Evolutionary conservation across 2,113 vertebrate species (phyloP), one percentile per base, ranked within the genome.

Genomic region (Formicarius rufipectus): DNA sequence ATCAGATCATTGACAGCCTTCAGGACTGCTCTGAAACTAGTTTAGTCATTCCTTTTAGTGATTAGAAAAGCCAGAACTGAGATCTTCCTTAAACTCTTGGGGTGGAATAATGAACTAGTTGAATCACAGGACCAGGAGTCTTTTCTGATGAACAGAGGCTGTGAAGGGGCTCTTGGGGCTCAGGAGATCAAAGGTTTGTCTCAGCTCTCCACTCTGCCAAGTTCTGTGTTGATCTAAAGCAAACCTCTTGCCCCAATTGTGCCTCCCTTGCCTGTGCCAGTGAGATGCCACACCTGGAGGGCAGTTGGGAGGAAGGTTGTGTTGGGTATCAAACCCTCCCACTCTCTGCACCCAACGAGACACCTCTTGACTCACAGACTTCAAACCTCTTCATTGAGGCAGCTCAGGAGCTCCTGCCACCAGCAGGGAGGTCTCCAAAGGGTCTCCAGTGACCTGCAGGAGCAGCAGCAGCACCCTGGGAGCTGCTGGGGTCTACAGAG

Each of bases 191-290:
- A 86, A 94, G 89, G 77, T 93, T 80, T 81, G 86, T 52, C 81
- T 94, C 84, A 52, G 1, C 44, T 82, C 86, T 87, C 60, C 69
- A 24, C 49, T 40, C 28, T 89, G 95, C 62, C 79, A 87, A 84
- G 73, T 81, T 95, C 90, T 92, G 62, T 76, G 84, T 91, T 89
- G 91, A 94, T 91, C 84, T 95, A 47, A 82, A 95, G 68, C 87
- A 89, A 94, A 75, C 91, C 44, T 52, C 92, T 86, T 86, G 25
- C 56, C 77, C 87, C 25, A 8, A 69, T 91, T 82, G n/a, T 89
- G 85, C 92, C 75, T 87, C 68, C 44, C 80, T 91, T 94, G 40
- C 31, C 69, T 76, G 77, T 21, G 62, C 37, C 52, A 71, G 2
- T 84, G 84, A 91, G 93, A 84, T 75, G 75, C 49, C 4, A 3